Evolutionary conservation across 2,113 vertebrate genomes (phyloP), one percentile per base, ranked within the genome.

Genomic region (Sphyrna mokarran): DNA sequence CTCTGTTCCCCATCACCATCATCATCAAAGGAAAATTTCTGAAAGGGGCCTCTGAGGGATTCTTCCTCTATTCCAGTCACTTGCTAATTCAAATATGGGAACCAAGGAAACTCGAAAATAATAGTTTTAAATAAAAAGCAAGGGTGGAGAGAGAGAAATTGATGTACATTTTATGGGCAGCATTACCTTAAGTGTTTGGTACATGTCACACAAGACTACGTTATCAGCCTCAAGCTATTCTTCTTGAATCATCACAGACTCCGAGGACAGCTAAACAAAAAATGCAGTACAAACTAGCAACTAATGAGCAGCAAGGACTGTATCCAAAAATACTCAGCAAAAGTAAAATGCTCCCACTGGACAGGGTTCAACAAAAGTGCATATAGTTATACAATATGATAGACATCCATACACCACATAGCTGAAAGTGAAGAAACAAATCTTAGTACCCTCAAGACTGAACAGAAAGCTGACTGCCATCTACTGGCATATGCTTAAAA

Each of bases 401-500:
- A 90, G 87, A 61, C 87, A 90, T 90, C 54, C 89, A 93, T 61
- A 68, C 29, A 66, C 22, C 13, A 61, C 87, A 90, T 14, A 61
- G 87, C 54, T 90, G 54, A 14, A 66, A 93, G 13, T 66, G 89
- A 68, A 93, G 89, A 68, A 93, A 66, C 66, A 61, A 93, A 37
- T 61, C 14, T 66, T 7, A 66, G 66, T 93, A 66, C 16, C 89
- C 89, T 37, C 61, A 68, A 76, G 16, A 37, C 61, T n/a, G 16
- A 93, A 93, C 11, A 66, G 33, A 40, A 93, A 93, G 33, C 61
- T 37, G 68, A 93, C 89, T 93, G 89, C 89, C 89, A 93, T 23
- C 89, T 93, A 68, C 16, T 93, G 89, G 89, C 8, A 1, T 68
- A 37, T 22, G n/a, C 16, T 66, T 23, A 20, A 93, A 66, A 66